Base-by-base conservation (phyloP, 2,113 vertebrate species). In the Cynoglossus semilaevis region DNA sequence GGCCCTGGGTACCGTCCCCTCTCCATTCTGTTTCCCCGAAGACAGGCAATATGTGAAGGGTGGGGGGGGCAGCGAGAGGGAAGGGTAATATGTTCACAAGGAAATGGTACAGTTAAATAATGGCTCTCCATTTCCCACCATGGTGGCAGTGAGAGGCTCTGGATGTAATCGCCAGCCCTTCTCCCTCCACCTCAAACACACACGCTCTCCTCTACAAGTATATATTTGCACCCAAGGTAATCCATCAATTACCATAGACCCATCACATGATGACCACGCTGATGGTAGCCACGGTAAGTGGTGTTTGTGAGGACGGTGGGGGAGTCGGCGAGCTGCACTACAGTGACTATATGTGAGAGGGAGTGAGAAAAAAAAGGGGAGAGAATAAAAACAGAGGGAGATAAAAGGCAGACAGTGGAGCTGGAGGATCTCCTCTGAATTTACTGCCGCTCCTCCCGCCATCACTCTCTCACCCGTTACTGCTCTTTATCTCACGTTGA, bases 81-180 rank as follows among this genome's bases (percentile, higher is more conserved):
- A 76, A 65, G 84, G 86, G 85, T 86, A 88, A 90, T 89, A 89
- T 61, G 84, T 88, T 89, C 81, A 86, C 86, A 81, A 85, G 87
- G 88, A 90, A 91, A 91, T 91, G 87, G 89, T 90, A 78, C 81
- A 84, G 88, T 91, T 90, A 91, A 92, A 91, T 89, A 89, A 91
- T 90, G 86, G 86, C 86, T 79, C 87, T 84, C 82, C 83, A 90
- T 90, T 92, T 89, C 84, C 85, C 63, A 38, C 65, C 22, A 6
- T 29, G 22, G 22, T 36, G 63, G 79, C 76, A 77, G 76, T 77
- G 88, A 87, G 78, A 86, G 84, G 79, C 81, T 87, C 81, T 74
- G 65, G 54, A 70, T 68, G 82, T 83, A 85, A 87, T 87, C 80
- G 73, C 61, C 67, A 59, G 74, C 54, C 79, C 67, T 48, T 45